Base-by-base conservation (phyloP, 1,140 invertebrate genomes). In the Formica exsecta region DNA sequence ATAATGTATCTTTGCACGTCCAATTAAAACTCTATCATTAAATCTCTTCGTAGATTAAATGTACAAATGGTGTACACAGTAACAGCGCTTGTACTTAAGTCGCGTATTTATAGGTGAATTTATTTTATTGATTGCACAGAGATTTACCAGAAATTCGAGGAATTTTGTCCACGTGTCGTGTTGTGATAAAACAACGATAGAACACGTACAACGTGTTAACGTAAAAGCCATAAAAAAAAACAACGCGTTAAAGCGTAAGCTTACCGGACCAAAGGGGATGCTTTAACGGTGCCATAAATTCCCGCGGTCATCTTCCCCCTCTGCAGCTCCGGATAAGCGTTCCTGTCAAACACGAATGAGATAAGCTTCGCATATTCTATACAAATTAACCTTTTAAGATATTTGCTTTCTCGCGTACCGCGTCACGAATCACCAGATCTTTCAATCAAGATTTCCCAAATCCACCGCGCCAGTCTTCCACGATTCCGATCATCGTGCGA, bases 271-370 rank as follows among this genome's bases (percentile, higher is more conserved):
- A 76, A 92, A 87, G 87, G 86, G 89, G 90, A 91, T 87, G 86
- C 90, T 94, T 95, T 95, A 94, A 94, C 92, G 90, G 88, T 89
- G 41, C 90, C 86, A 93, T 95, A 95, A 95, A 94, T 93, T 94
- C 89, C 90, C 86, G 77, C 90, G 93, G 93, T 94, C 94, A 94
- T 94, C 93, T 94, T 94, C 91, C 91, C 73, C 86, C 90, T 91
- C 86, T 1, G 91, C 85, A 92, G 87, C 86, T 75, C 85, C 73
- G 87, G 88, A 93, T 93, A 93, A 92, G 85, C 91, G 90, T 92
- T 79, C 84, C 92, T 93, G 90, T 90, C 86, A 90, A 92, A 92
- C 91, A 92, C 73, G 86, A 92, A 90, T 87, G 73, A 89, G 81
- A 90, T 86, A 76, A 89, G 80, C 88, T 89, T 51, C 71, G 59